Evolutionary conservation across 2,113 vertebrate genomes (phyloP), one percentile per base, ranked within the genome.

Genomic region (Ophthalmolycus amberensis): DNA sequence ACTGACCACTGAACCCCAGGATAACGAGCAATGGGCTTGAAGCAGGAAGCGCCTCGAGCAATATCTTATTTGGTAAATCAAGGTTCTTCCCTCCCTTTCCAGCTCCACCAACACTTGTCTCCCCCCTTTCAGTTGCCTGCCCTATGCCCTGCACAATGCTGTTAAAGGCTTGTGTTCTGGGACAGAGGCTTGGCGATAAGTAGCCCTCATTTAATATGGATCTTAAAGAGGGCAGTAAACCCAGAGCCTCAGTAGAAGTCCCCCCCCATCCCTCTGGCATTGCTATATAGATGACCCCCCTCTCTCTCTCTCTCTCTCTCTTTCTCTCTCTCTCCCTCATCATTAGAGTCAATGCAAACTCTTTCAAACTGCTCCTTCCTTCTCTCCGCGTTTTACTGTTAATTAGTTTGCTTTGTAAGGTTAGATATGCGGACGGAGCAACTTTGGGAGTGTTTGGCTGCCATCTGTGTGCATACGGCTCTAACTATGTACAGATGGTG

Each of bases 401-500:
- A 95, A 96, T 96, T 95, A 96, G 96, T 98, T 97, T 97, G 96
- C 96, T 97, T 97, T 96, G 96, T 96, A 96, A 96, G 95, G 96
- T 96, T 97, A 97, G 96, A 96, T 95, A 94, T 94, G 95, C 94
- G 96, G 98, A 97, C 96, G 93, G 95, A 96, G 96, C 96, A 96
- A 96, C 95, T 97, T 97, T 94, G 90, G 90, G 92, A 94, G 92
- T 93, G 94, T 97, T 97, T 96, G 94, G 94, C 94, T 96, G 95
- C 97, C 97, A 98, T 99, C 97, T 98, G 97, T 96, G 96, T 96
- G 95, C 95, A 94, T 94, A 94, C 95, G 93, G 95, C 95, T 96
- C 93, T 99, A 98, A 97, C 96, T 96, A 96, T 93, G 95, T 98
- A 94, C 98, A 99, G 98, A 99, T 99, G 97, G 97, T 91, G 95